phyloP scores from a whole-genome alignment of 2,113 vertebrate species.

The Hiodon tergisus region DNA sequence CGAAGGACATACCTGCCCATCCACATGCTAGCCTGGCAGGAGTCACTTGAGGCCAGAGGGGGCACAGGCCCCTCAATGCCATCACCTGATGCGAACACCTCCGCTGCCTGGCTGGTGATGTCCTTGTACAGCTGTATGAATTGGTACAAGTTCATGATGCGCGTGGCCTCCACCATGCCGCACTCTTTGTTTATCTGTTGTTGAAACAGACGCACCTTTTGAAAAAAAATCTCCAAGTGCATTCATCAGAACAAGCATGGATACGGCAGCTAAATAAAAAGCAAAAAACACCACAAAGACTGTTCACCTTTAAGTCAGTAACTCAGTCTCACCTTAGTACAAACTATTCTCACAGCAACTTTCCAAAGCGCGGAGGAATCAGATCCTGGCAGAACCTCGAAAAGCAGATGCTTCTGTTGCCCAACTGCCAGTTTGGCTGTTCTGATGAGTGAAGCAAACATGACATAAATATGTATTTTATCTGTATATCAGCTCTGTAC shows the following conservation, averaged over 20 bases:
- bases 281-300: neutral
- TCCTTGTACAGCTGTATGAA: conserved; percentile 94
- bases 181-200: conserved; percentile 88
- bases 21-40: conserved; percentile 94
- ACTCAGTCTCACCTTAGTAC: conserved; percentile 79
- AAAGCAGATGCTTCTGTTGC: conserved; percentile 91
- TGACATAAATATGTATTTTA: neutral
- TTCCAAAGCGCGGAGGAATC: conserved; percentile 93
- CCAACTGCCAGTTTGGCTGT: conserved; percentile 81
- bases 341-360: conserved; percentile 83
- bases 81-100: conserved; percentile 67
- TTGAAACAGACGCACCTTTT: neutral
- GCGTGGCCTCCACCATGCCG: conserved; percentile 82
- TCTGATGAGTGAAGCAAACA: conserved; percentile 48
- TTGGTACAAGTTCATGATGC: conserved; percentile 98
- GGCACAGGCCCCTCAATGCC: conserved; percentile 62
- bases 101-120: conserved; percentile 85
- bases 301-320: neutral
- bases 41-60: conserved; percentile 64
- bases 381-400: conserved; percentile 93
- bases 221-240: neutral
- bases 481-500: neutral
- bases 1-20: conserved; percentile 80
- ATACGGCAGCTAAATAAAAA: neutral
- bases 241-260: neutral